phyloP scores from a whole-genome alignment of 2,113 vertebrate species.

The Orthonyx spaldingii region DNA sequence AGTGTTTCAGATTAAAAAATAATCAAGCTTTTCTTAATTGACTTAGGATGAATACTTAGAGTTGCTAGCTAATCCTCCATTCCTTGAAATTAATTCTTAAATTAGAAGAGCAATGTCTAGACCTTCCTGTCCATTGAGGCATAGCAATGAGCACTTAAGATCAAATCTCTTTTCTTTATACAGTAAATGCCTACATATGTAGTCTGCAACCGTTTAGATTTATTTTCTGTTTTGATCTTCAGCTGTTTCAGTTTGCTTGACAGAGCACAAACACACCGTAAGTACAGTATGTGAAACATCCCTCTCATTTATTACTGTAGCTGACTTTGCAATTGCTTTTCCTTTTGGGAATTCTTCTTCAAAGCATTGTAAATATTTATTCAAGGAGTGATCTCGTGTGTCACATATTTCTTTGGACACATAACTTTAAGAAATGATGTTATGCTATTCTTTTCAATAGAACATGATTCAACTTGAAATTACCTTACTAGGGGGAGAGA shows the following conservation, averaged over 20 bases:
- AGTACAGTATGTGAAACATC: background rate
- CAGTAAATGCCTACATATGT: background rate
- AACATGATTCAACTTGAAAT: background rate
- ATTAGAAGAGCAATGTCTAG: background rate
- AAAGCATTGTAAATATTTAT: background rate
- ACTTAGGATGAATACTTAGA: background rate
- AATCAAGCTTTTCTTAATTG: background rate
- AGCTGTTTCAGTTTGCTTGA: background rate
- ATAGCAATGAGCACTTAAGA: background rate
- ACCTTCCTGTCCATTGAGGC: background rate
- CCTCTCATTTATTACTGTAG: background rate
- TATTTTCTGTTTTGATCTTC: conserved; percentile 11
- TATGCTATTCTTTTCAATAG: background rate
- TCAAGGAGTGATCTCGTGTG: background rate
- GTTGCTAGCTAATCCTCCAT: background rate
- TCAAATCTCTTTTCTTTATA: background rate
- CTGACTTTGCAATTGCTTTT: background rate
- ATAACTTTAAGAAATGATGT: background rate
- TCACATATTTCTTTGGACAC: background rate
- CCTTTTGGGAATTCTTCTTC: background rate
- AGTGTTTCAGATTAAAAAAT: background rate
- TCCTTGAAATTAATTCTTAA: background rate
- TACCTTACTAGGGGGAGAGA: accelerated
- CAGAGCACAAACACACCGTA: background rate
- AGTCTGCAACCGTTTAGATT: conserved; percentile 3